Base-by-base conservation (phyloP, 2,888 invertebrate species). In the Hyposoter didymator region DNA sequence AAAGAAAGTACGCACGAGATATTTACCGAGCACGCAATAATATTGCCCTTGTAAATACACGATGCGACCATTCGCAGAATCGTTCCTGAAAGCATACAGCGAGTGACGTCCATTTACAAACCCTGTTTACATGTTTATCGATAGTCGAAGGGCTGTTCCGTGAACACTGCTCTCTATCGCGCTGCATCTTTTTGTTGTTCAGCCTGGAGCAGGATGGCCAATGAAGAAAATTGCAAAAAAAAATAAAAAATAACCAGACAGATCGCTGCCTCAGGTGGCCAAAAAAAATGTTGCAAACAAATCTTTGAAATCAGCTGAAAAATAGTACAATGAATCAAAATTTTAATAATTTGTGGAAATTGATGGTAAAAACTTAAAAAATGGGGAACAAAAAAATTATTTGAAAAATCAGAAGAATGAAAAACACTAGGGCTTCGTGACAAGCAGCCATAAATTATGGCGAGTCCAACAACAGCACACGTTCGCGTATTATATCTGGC, bases 381-480 rank as follows among this genome's bases (percentile, higher is more conserved):
- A 19, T 6, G 28, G 7, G 22, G 17, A 19, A 14, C 6, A 22
- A 14, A 67, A 28, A 14, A 59, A 28, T 28, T 28, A 3, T 69
- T 28, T n/a, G 14, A 14, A 45, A 39, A 45, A 45, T 45, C n/a
- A 45, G 19, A 12, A 67, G 22, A 69, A 22, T 14, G 19, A 8
- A 52, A 39, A 73, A 8, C 52, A 35, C 35, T 22, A 12, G 79
- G 75, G 69, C 72, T 89, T 90, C 91, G 89, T 91, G 91, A 86
- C 88, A 89, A 89, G 86, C 70, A 85, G 84, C 82, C 64, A 79
- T 87, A 87, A 84, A 82, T 87, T 82, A 87, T 32, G 67, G 69
- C 52, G 35, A 35, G 75, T 73, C 67, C 45, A 66, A 79, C 64
- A 76, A 72, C 52, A 45, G 75, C 76, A 72, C 66, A 55, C 75